Evolutionary conservation across 2,113 vertebrate species (phyloP).

Genomic region (Hippocampus abdominalis): DNA sequence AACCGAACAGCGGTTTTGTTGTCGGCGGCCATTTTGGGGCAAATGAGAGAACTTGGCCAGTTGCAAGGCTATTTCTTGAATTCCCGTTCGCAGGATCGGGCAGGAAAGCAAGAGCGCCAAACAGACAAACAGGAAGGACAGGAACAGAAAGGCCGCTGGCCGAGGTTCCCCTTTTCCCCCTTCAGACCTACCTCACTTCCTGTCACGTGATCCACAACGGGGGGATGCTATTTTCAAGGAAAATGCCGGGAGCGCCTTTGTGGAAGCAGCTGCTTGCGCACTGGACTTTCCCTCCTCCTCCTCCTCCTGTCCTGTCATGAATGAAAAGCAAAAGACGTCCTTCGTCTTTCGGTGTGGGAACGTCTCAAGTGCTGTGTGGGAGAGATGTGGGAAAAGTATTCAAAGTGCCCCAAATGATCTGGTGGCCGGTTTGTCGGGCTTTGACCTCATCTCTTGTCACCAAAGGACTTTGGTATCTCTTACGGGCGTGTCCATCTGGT

Average conservation of each 20-base stretch:
- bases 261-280: neutral
- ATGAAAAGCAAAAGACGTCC: neutral
- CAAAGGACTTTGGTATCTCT: neutral
- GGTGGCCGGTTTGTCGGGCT: no score
- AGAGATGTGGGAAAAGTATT: neutral
- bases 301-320: neutral
- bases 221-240: neutral
- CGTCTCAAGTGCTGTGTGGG: neutral
- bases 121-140: slow-evolving; percentile 61
- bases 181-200: slow-evolving; percentile 49
- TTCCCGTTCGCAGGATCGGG: neutral
- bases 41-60: no score
- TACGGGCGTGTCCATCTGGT: no score
- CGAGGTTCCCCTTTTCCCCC: slow-evolving; percentile 28
- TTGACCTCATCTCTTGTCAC: neutral
- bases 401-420: neutral
- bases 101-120: slow-evolving; percentile 13
- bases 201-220: slow-evolving; percentile 28
- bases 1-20: neutral
- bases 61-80: neutral
- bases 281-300: no score
- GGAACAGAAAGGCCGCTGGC: slow-evolving; percentile 45
- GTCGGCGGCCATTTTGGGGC: no score
- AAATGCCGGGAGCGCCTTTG: neutral
- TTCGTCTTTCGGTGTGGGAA: neutral